These are phyloP conservation scores for Isotomurus palustris DNA, from an alignment of 2,888 invertebrate genomes.

Conservation along the genomic window DNA sequence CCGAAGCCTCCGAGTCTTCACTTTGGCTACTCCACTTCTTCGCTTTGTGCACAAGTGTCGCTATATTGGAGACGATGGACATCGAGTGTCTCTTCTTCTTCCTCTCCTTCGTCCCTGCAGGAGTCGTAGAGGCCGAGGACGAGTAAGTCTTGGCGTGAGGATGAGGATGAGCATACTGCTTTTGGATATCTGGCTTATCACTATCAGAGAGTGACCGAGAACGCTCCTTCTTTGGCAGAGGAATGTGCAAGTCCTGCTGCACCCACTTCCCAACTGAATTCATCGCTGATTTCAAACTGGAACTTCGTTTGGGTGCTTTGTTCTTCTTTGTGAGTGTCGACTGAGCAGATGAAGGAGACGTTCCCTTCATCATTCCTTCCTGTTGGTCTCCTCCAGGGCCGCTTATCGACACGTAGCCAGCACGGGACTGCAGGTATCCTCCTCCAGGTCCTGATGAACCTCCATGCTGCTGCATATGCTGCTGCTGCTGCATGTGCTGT, in stretches of 20 bases:
- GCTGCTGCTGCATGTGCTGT: not conserved
- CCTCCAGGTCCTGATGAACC: slow-evolving; percentile 5
- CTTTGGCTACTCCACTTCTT: slow-evolving; percentile 51
- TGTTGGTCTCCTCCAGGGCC: slow-evolving; percentile 20
- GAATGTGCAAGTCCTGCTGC: slow-evolving; percentile 68
- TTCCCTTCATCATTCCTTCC: not conserved
- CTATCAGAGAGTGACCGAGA: slow-evolving; percentile 68
- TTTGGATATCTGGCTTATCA: slow-evolving; percentile 55
- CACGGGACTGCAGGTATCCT: slow-evolving; percentile 35
- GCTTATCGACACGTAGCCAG: slow-evolving; percentile 38
- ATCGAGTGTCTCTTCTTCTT: slow-evolving; percentile 71
- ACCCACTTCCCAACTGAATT: slow-evolving; percentile 74
- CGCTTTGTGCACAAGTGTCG: slow-evolving; percentile 78
- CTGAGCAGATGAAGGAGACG: not conserved
- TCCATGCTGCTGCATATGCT: slow-evolving; percentile 4
- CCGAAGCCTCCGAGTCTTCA: slow-evolving; percentile 44
- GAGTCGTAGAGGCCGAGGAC: slow-evolving; percentile 19
- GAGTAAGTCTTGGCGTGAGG: slow-evolving; percentile 20
- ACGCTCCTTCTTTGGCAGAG: slow-evolving; percentile 62
- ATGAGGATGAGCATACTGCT: slow-evolving; percentile 49
- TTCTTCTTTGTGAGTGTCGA: slow-evolving; percentile 55
- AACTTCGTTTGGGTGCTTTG: slow-evolving; percentile 65
- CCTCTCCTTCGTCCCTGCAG: slow-evolving; percentile 46
- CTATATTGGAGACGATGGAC: slow-evolving; percentile 71
- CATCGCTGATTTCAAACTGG: slow-evolving; percentile 72